Percentiles rank a stretch among this genome's conserved stretches.
Conservation (phyloP, 1,140 invertebrate genomes). For the Pogonognathellus flavescens region DNA sequence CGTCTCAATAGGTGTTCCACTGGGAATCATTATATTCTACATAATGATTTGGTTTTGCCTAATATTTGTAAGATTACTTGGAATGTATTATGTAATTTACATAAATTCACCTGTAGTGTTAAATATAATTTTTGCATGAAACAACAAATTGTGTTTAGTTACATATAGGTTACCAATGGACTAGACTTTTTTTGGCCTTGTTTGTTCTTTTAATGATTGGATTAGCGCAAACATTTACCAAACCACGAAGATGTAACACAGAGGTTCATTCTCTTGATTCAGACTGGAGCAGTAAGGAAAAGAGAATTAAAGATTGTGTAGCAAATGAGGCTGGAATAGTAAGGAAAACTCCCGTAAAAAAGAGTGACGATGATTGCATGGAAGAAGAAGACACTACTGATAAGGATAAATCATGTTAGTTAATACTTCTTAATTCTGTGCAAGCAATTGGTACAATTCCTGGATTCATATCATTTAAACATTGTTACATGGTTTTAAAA, state of each 20-base stretch:
- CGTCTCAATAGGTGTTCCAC: background rate
- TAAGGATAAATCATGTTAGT: constrained; percentile 13
- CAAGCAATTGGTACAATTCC: too few species aligned
- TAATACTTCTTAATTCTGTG: background rate
- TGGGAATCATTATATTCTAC: constrained; percentile 54
- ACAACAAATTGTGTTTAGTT: background rate
- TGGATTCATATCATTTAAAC: too few species aligned
- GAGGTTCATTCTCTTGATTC: background rate
- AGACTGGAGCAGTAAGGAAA: background rate
- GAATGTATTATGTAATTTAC: background rate
- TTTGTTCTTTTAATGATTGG: constrained; percentile 28
- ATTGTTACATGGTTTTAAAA: background rate
- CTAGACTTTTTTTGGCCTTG: constrained; percentile 9
- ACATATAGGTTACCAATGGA: constrained; percentile 53
- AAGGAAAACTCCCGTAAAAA: background rate
- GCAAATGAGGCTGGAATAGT: background rate
- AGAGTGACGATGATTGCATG: background rate
- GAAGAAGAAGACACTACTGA: background rate
- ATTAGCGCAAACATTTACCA: background rate
- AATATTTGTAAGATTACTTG: background rate
- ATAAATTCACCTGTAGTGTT: background rate
- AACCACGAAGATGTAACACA: background rate
- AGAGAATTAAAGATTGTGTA: background rate
- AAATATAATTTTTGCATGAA: background rate
- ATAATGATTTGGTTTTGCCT: background rate